Conservation (phyloP, 1,140 invertebrate genomes). For the Microplitis mediator region DNA sequence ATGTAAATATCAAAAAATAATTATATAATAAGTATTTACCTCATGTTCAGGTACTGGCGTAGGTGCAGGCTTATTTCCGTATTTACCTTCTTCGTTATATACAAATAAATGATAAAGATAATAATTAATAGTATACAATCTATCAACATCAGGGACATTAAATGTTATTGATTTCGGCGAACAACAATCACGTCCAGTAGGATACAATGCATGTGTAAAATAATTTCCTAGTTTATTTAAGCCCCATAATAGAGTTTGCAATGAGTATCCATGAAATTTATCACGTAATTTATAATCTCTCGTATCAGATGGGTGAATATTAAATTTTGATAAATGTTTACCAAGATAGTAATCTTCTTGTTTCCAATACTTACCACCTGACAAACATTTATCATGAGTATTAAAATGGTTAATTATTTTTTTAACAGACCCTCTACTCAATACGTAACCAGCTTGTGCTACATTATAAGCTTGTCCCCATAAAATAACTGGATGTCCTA, state of each 20-base stretch:
- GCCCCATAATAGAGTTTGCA: slow-evolving; percentile 61
- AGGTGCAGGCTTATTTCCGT: slow-evolving; percentile 51
- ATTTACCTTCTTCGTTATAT: slow-evolving; percentile 42
- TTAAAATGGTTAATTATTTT: slow-evolving; percentile 55
- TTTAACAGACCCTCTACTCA: slow-evolving; percentile 55
- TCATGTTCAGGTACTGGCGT: slow-evolving; percentile 49
- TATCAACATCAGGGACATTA: slow-evolving; percentile 55
- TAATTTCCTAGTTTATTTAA: slow-evolving; percentile 54
- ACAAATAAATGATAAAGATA: slow-evolving; percentile 58
- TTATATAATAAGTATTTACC: slow-evolving; percentile 36
- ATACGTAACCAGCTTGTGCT: slow-evolving; percentile 62
- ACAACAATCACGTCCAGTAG: slow-evolving; percentile 53
- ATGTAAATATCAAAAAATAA: neutral
- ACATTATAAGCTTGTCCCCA: slow-evolving; percentile 63
- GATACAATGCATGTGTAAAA: slow-evolving; percentile 60
- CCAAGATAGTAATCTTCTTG: slow-evolving; percentile 67
- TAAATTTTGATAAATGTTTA: slow-evolving; percentile 59
- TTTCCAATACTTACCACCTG: slow-evolving; percentile 63
- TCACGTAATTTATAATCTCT: slow-evolving; percentile 56
- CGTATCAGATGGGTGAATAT: slow-evolving; percentile 61
- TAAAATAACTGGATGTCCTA: slow-evolving; percentile 60
- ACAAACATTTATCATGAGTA: slow-evolving; percentile 51
- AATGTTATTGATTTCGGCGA: slow-evolving; percentile 58
- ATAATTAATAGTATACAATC: slow-evolving; percentile 61
- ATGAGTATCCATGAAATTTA: slow-evolving; percentile 63